Base-by-base conservation (phyloP, 2,113 vertebrate genomes). In the Hippocampus barbouri region DNA sequence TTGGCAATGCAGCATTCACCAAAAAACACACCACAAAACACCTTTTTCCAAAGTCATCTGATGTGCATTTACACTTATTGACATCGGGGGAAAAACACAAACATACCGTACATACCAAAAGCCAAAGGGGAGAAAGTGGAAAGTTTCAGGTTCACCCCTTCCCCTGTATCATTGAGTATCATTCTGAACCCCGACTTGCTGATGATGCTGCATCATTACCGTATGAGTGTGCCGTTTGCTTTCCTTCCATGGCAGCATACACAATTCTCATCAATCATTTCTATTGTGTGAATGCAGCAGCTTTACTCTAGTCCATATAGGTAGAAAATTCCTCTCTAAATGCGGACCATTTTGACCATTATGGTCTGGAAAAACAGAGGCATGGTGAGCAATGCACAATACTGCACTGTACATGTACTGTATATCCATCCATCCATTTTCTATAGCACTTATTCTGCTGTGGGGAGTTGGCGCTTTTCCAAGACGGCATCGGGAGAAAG, bases 31-130 rank as follows among this genome's bases (percentile, higher is more conserved):
- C n/a, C 76, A 47, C 49, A 34, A 61, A 61, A 77, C 20, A 9
- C 67, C 38, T 76, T 71, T 38, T 47, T 73, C 66, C 78, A 34
- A 45, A 74, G 69, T 84, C 54, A 57, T 77, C 67, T 73, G 70
- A 84, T 84, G 77, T 85, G 78, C 76, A 75, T 86, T 83, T 80
- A 73, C 74, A 83, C 78, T 83, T 87, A 66, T 77, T 75, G 61
- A 84, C 60, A 71, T 82, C 82, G 74, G 68, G 73, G 83, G 83
- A 75, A 74, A 74, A 84, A 18, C 69, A 63, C 73, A 68, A 45
- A 63, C 56, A 82, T 63, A 79, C 73, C 4, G 68, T 53, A 61
- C 73, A 81, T 68, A 86, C 76, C 75, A 77, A 77, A 70, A 70
- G 83, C 78, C 72, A 10, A 14, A 47, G 1, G 14, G 12, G 1